Base-by-base conservation (phyloP, 1,140 invertebrate species). In the Ectropis grisescens region DNA sequence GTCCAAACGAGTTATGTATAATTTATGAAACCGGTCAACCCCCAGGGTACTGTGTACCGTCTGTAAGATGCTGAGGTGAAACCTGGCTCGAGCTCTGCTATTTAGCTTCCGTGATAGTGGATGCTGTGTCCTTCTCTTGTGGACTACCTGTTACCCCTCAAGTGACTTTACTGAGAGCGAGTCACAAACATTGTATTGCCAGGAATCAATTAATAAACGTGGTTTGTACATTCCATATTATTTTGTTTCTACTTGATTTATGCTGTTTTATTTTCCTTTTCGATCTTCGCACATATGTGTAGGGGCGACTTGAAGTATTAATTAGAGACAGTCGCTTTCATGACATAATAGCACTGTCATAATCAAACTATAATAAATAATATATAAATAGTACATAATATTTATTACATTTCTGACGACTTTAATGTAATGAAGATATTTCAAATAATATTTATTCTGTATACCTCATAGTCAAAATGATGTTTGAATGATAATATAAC, bases 141-240 rank as follows among this genome's bases (percentile, higher is more conserved):
- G 47, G 55, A 34, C 31, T 13, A 50, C 52, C 53, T 58, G 52
- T 35, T 40, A 30, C 47, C 40, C 46, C 39, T 48, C 24, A 23
- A 48, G 53, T 76, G 71, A 58, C 67, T 47, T 19, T 29, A 47
- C 37, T 41, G 39, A 57, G 54, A 64, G 64, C 57, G 47, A 70
- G 65, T 76, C 76, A 76, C 72, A 72, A 82, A 81, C 58, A 68
- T 76, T 81, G 72, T 82, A 82, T 82, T 82, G 70, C 74, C 79
- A 81, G 79, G 80, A 69, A 78, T 82, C 78, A 79, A 69, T 75
- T 64, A 82, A 84, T 82, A 82, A 85, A 83, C 79, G 85, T 80
- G 85, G 86, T 86, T 87, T 86, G 85, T 87, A 87, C 85, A 87
- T 87, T 87, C 85, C 86, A 87, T 85, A 82, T 83, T 85, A 84